Percentiles rank a stretch among this genome's conserved stretches.
phyloP scores from a whole-genome alignment of 2,797 vertebrate species.

The Protosalanx chinensis region DNA sequence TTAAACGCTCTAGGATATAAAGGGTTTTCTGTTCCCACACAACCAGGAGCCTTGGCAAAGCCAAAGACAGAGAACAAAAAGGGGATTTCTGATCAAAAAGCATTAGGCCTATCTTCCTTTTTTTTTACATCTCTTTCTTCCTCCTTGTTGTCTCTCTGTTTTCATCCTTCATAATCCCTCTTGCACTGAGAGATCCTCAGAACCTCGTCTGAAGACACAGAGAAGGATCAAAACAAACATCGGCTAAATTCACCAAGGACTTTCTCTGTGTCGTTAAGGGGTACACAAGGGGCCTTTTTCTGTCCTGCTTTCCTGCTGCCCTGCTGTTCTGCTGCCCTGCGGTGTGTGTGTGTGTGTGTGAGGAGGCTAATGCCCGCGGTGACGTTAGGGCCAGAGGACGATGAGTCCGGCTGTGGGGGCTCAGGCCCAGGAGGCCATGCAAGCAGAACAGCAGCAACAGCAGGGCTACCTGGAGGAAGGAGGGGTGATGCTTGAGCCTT shows the following conservation, averaged over 20 bases:
- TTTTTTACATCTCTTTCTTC: slow-evolving; percentile 35
- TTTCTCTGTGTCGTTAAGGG: not conserved
- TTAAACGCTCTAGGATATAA: slow-evolving; percentile 14
- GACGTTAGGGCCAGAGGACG: slow-evolving; percentile 73
- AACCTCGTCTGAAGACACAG: slow-evolving; percentile 19
- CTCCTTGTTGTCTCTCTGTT: slow-evolving; percentile 53
- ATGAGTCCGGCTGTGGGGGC: slow-evolving; percentile 96
- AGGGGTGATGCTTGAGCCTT: slow-evolving; percentile 92
- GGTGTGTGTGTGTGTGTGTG: slow-evolving; percentile 4
- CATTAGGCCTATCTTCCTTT: slow-evolving; percentile 23
- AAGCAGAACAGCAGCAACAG: slow-evolving; percentile 78
- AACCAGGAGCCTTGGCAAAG: slow-evolving; percentile 1
- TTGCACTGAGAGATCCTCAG: slow-evolving; percentile 25
- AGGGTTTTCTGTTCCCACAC: slow-evolving; percentile 20
- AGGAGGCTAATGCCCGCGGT: slow-evolving; percentile 84
- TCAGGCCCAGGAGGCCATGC: slow-evolving; percentile 78
- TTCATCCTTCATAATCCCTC: slow-evolving; percentile 43
- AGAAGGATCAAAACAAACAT: slow-evolving; percentile 11
- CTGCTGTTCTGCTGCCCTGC: slow-evolving; percentile 10
- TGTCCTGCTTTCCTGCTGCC: slow-evolving; percentile 5
- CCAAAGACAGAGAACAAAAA: slow-evolving; percentile 17
- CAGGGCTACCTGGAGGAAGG: slow-evolving; percentile 74
- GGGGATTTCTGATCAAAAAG: slow-evolving; percentile 29
- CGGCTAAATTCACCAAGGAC: slow-evolving; percentile 15
- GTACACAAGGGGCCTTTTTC: not conserved